Conservation (phyloP, 2,888 invertebrate species). For the Hirudinaria manillensis region DNA sequence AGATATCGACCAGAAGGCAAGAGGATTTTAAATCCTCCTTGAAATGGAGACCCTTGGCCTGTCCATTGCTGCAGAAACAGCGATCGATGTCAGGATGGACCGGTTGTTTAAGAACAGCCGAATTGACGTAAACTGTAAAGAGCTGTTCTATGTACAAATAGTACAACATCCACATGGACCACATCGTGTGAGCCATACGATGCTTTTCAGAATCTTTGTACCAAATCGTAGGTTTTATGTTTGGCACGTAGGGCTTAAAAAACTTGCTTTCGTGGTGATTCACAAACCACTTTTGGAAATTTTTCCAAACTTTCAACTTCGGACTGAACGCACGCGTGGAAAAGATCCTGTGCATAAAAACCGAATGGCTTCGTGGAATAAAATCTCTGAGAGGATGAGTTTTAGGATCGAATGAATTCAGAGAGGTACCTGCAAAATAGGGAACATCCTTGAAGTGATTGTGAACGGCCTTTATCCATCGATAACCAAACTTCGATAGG, state of each 20-base stretch:
- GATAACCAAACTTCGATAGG: conserved; percentile 44
- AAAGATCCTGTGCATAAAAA: conserved; percentile 32
- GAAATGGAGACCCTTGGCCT: conserved; percentile 21
- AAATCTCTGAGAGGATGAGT: conserved; percentile 24
- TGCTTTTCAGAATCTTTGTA: conserved; percentile 32
- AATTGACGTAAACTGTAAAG: conserved; percentile 34
- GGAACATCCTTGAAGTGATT: conserved; percentile 39
- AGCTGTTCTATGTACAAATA: conserved; percentile 30
- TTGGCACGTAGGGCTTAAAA: conserved; percentile 36
- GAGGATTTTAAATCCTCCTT: not conserved
- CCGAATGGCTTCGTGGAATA: conserved; percentile 27
- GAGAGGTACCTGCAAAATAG: conserved; percentile 42
- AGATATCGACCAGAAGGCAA: conserved; percentile 23
- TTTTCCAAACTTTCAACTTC: conserved; percentile 20
- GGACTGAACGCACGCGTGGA: conserved; percentile 35
- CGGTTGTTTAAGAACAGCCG: not conserved
- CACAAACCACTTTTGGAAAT: conserved; percentile 32
- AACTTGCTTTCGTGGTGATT: conserved; percentile 15
- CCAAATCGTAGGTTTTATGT: conserved; percentile 36
- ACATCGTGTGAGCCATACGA: conserved; percentile 32
- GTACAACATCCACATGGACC: conserved; percentile 40
- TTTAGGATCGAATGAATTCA: conserved; percentile 42
- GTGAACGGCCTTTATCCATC: conserved; percentile 44
- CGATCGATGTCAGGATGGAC: not conserved
- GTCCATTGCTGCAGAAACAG: not conserved